Percentiles rank a stretch among this genome's conserved stretches.
Conservation (phyloP, 1,140 invertebrate species). For the Scaptodrosophila lebanonensis region DNA sequence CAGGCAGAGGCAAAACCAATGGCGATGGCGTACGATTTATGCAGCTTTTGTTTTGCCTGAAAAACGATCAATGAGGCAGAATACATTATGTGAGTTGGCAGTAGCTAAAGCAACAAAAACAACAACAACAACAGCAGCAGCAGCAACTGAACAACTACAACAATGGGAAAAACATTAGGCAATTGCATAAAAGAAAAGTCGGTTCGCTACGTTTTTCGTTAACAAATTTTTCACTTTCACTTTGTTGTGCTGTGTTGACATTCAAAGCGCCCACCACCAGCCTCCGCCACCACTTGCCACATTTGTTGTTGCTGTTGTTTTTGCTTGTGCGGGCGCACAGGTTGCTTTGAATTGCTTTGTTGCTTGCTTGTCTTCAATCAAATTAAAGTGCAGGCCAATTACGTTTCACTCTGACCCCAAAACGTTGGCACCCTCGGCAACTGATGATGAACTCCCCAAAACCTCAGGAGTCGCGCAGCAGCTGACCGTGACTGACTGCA, state of each 20-base stretch:
- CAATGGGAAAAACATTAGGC: constrained; percentile 15
- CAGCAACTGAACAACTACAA: constrained; percentile 7
- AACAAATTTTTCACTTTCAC: constrained; percentile 66
- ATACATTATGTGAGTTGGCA: constrained; percentile 43
- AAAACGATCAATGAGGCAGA: constrained; percentile 42
- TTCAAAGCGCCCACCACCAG: constrained; percentile 37
- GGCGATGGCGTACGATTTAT: constrained; percentile 43
- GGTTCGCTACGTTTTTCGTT: constrained; percentile 5
- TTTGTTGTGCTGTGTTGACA: constrained; percentile 67
- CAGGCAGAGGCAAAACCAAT: background rate
- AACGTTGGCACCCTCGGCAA: background rate
- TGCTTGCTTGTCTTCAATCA: constrained; percentile 42
- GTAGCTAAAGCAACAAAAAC: constrained; percentile 40
- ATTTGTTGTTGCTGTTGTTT: constrained; percentile 4
- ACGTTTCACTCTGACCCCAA: constrained; percentile 68
- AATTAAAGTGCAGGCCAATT: constrained; percentile 67
- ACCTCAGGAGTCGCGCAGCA: constrained; percentile 44
- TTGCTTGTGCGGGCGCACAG: constrained; percentile 30
- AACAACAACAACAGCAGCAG: constrained; percentile 11
- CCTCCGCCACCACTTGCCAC: constrained; percentile 8
- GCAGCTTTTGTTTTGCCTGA: constrained; percentile 44
- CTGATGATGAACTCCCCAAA: constrained; percentile 50
- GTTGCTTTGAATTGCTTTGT: constrained; percentile 26
- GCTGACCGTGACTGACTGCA: constrained; percentile 47
- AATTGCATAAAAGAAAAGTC: constrained; percentile 68